Conservation (phyloP, 53 echinoderm and acorn worm species). For the Holothuria leucospilota region DNA sequence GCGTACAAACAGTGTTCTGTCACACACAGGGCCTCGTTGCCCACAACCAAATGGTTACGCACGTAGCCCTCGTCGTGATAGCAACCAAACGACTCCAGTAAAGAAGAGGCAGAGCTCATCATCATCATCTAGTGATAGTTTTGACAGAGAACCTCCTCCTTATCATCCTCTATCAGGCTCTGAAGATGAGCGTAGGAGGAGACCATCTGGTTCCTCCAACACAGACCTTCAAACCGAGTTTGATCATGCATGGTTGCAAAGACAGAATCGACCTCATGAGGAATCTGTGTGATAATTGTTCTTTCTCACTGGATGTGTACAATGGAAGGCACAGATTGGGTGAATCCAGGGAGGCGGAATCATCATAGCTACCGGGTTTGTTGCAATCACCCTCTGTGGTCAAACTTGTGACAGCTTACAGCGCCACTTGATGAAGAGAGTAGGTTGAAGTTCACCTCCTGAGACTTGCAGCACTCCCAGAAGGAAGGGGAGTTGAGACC, state of each 20-base stretch:
- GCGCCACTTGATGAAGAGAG: too few species aligned
- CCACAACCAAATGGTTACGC: conserved; percentile 18
- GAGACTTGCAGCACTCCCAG: too few species aligned
- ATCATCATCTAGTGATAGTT: conserved; percentile 5
- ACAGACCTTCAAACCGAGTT: conserved; percentile 35
- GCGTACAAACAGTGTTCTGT: conserved; percentile 22
- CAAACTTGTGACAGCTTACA: too few species aligned
- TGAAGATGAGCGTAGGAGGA: conserved; percentile 52
- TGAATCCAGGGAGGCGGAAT: too few species aligned
- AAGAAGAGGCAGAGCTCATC: conserved; percentile 45
- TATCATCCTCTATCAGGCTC: conserved; percentile 28
- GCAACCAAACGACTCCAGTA: conserved; percentile 6
- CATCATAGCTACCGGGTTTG: too few species aligned
- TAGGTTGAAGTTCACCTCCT: too few species aligned
- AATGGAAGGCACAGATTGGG: not conserved
- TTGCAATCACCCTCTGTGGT: too few species aligned
- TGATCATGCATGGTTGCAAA: conserved; percentile 9
- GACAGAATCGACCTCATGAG: not conserved
- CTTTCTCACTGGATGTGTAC: not conserved
- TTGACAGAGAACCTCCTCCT: conserved; percentile 22
- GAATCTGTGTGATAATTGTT: not conserved
- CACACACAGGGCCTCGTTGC: conserved; percentile 33
- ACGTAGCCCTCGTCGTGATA: not conserved
- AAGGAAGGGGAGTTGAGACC: too few species aligned
- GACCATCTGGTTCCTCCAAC: conserved; percentile 72